These are phyloP conservation scores for Drosophila dunni DNA, from an alignment of 1,140 invertebrate genomes.

Conservation along the genomic window DNA sequence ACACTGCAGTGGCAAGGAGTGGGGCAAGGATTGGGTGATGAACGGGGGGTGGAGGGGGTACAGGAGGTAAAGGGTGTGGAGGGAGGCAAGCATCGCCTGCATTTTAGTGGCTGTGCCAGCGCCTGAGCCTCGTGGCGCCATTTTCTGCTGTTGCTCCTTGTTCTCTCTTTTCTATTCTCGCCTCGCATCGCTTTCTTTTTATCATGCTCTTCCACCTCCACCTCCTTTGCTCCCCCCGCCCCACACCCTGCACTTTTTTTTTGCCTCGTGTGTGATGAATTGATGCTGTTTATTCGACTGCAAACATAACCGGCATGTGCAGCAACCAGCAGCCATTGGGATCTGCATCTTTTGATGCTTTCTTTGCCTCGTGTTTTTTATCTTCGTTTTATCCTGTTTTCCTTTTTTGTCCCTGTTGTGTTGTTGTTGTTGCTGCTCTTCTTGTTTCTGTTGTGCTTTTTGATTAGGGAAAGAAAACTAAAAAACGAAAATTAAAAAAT, in stretches of 20 bases:
- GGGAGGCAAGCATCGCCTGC: constrained; percentile 22
- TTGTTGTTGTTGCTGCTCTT: constrained; percentile 14
- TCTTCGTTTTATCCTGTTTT: not conserved
- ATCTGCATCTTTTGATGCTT: constrained; percentile 33
- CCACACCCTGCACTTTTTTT: constrained; percentile 13
- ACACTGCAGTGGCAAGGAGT: not conserved
- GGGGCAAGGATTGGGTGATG: not conserved
- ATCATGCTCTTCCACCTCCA: not conserved
- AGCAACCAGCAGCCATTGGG: constrained; percentile 27
- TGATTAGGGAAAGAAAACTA: constrained; percentile 68
- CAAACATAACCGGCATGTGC: constrained; percentile 75
- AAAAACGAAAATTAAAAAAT: constrained; percentile 66
- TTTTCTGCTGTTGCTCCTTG: constrained; percentile 23
- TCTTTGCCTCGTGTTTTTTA: not conserved
- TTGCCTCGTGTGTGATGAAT: constrained; percentile 72
- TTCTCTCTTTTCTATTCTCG: not conserved
- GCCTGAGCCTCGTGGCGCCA: constrained; percentile 55
- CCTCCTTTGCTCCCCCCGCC: constrained; percentile 1
- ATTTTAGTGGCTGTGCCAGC: constrained; percentile 48
- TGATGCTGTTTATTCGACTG: constrained; percentile 82
- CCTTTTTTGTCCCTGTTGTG: not conserved
- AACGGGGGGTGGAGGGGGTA: too few relatives aligned
- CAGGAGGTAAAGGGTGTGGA: too few relatives aligned
- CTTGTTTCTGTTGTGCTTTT: constrained; percentile 71
- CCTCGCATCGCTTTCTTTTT: not conserved